Evolutionary conservation across 1,140 invertebrate genomes (phyloP), one percentile per base, ranked within the genome.

Genomic region (Rhagoletis zephyria): DNA sequence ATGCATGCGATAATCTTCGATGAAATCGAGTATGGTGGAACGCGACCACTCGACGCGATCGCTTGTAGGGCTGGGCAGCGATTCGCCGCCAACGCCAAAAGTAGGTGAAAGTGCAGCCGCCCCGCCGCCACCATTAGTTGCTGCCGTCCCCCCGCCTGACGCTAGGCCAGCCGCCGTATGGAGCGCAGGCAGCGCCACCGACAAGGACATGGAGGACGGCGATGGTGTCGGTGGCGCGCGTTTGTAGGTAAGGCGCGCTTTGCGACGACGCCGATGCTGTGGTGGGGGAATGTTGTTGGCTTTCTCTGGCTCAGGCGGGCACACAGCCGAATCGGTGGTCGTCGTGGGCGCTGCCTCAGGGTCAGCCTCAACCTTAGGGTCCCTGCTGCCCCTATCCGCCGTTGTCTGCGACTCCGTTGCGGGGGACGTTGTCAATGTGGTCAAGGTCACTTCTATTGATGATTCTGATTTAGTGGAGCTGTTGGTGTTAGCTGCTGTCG

Each of bases 1-100:
- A 65, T 91, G 90, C 0, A 90, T 77, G 0, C 91, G 90, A 88
- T 92, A 92, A 85, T 92, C 91, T 90, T 92, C 91, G 86, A 92
- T 92, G 65, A 92, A 92, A 87, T 89, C 90, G 30, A 92, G 88
- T 42, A 92, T 92, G 56, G 91, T 92, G 45, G 91, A 88, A 88
- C 91, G 91, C 61, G 91, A 92, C 91, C 91, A 92, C 89, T 92
- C 91, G 30, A 92, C 89, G 87, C 91, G 91, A 77, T 92, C 91
- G 65, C 42, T 65, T 0, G 86, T 60, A 45, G 87, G 30, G 48
- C 85, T 86, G 40, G 60, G 60, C 40, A 65, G 42, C 30, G 85
- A 61, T 30, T 61, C 85, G n/a, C 61, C 59, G 85, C 85, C 85
- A 7, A 48, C 85, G 61, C 56, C 59, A 45, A 65, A 63, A 19